Evolutionary conservation across 2,113 vertebrate species (phyloP).

Genomic region (Centropus bengalensis): DNA sequence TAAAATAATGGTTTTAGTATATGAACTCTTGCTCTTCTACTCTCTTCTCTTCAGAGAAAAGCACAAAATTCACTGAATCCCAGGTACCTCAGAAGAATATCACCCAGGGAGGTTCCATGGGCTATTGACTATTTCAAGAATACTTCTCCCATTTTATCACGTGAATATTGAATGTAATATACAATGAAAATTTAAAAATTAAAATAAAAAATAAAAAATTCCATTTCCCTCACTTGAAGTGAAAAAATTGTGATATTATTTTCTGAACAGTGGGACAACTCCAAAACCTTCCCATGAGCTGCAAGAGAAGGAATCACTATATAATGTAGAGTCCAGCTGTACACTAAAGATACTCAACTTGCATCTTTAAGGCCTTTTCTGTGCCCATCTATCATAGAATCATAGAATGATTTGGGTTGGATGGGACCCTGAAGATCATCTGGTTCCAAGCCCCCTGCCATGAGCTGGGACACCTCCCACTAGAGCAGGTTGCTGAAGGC

Average conservation of each 20-base stretch:
- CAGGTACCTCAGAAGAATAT: fast-evolving
- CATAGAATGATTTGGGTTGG: no score
- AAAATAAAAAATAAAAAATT: neutral
- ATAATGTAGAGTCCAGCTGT: neutral
- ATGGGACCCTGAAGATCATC: no score
- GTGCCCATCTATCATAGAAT: neutral
- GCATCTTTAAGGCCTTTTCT: neutral
- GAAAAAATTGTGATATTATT: neutral
- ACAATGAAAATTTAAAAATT: neutral
- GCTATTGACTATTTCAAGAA: neutral
- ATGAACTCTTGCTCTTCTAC: neutral
- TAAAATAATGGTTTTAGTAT: neutral
- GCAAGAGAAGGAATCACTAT: neutral
- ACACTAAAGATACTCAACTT: neutral
- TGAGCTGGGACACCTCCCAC: no score
- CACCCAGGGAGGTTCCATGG: neutral
- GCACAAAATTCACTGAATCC: neutral
- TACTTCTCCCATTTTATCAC: neutral
- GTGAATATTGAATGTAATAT: neutral
- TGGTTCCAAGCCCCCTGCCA: no score
- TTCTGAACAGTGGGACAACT: neutral
- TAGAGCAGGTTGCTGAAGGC: no score
- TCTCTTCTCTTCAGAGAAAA: neutral
- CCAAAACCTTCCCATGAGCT: neutral
- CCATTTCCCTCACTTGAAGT: neutral